Base-by-base conservation (phyloP, 2,113 vertebrate genomes). In the Malaclemys terrapin region DNA sequence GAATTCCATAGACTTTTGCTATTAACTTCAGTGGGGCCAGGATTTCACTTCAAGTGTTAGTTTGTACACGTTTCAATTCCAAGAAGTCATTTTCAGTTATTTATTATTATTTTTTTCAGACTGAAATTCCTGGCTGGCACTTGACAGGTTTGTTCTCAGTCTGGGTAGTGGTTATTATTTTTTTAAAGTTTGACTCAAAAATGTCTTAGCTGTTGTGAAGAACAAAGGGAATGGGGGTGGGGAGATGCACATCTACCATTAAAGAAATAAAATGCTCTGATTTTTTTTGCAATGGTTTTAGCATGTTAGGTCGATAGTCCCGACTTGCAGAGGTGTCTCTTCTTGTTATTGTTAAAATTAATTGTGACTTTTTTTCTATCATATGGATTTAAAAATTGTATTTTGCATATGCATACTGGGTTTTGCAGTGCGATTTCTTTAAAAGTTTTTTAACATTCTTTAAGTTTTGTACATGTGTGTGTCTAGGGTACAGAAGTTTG, bases 1-100 rank as follows among this genome's bases (percentile, higher is more conserved):
- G 78, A 93, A 96, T 91, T 85, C 80, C 84, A 50, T 92, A 86
- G 35, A 53, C 88, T 93, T 89, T 6, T 12, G 49, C 56, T 89
- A 8, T 94, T 86, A 94, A 38, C 29, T 93, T 96, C 93, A 79
- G 10, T 24, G 31, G 2, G 20, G 17, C 69, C 0, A 0, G 42
- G 45, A 91, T 96, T 95, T 93, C 17, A 56, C 80, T 56, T 94
- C 45, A 22, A 69, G 27, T 47, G 16, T 82, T 93, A 95, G 24
- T 76, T 75, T 75, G 22, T 76, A 76, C 7, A 76, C 6, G 6
- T 76, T 45, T 76, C 72, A 45, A 14, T 76, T 45, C 24, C 24
- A 38, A 45, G 6, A 9, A 38, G 42, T 27, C 38, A 76, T 76
- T 76, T 75, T 75, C 69, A 75, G 69, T 45, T 42, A 38, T 38